Conservation (phyloP, 2,797 vertebrate genomes). For the Onychomys leucogaster region DNA sequence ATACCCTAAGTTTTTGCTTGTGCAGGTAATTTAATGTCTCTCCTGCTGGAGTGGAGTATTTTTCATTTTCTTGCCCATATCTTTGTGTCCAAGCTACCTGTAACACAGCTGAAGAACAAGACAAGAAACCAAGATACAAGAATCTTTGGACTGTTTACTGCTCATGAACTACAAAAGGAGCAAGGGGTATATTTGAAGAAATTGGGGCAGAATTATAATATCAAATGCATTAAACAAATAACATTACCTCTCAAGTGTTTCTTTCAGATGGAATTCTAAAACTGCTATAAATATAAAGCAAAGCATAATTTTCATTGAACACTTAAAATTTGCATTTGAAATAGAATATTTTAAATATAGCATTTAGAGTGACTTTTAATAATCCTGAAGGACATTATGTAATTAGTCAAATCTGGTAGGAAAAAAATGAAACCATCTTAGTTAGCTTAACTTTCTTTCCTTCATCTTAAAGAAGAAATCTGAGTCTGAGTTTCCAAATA, state of each 20-base stretch:
- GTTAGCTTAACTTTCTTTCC: background rate
- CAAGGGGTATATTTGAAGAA: background rate
- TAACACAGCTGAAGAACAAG: background rate
- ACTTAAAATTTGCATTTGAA: background rate
- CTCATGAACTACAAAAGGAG: background rate
- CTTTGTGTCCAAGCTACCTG: background rate
- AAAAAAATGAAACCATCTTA: background rate
- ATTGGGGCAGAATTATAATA: background rate
- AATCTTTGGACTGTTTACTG: background rate
- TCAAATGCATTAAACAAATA: background rate
- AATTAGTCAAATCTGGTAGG: background rate
- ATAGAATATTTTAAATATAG: background rate
- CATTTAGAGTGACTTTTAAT: background rate
- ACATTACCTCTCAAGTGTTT: background rate
- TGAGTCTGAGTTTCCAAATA: background rate
- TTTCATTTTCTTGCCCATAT: background rate
- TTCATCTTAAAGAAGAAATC: background rate
- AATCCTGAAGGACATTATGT: background rate
- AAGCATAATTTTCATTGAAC: background rate
- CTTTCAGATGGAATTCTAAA: background rate
- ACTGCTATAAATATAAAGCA: background rate
- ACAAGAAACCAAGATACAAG: background rate
- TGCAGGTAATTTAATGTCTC: background rate
- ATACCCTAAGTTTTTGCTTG: background rate
- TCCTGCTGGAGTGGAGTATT: background rate